These are phyloP conservation scores for Synanthedon formicaeformis DNA, from an alignment of 2,888 invertebrate genomes.

Conservation along the genomic window DNA sequence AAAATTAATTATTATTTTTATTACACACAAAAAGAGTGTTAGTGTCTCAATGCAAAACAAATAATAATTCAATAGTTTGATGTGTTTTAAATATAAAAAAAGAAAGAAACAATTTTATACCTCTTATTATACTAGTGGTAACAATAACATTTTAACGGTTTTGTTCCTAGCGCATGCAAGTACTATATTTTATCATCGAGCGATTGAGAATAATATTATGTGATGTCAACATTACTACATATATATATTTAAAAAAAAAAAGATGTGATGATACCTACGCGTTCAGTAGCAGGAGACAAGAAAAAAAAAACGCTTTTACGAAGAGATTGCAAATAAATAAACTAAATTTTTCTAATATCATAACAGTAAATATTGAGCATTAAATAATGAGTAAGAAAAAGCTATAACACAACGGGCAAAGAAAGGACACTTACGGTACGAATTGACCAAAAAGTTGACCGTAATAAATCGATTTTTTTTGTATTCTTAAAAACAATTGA, in stretches of 20 bases:
- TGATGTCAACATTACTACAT: not conserved
- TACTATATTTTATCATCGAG: not conserved
- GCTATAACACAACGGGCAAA: slow-evolving; percentile 48
- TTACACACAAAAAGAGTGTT: slow-evolving; percentile 33
- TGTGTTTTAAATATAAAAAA: slow-evolving; percentile 28
- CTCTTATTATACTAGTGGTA: slow-evolving; percentile 62
- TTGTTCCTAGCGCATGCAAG: slow-evolving; percentile 3
- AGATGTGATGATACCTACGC: not conserved
- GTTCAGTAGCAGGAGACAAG: too few species aligned
- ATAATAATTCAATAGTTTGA: slow-evolving; percentile 19
- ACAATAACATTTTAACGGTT: slow-evolving; percentile 56
- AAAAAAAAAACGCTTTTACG: too few species aligned
- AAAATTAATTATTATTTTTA: slow-evolving; percentile 12
- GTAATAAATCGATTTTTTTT: slow-evolving; percentile 25
- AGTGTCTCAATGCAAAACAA: slow-evolving; percentile 36
- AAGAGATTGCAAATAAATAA: slow-evolving; percentile 5
- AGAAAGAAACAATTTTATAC: slow-evolving; percentile 53
- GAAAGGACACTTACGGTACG: slow-evolving; percentile 47
- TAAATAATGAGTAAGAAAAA: slow-evolving; percentile 56
- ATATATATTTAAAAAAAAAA: not conserved
- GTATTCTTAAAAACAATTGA: slow-evolving; percentile 48
- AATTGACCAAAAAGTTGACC: slow-evolving; percentile 61
- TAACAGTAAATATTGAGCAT: slow-evolving; percentile 60
- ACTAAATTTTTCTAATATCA: slow-evolving; percentile 57
- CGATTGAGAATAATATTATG: not conserved